Conservation (phyloP, 2,113 vertebrate genomes). For the Oxyruncus cristatus region DNA sequence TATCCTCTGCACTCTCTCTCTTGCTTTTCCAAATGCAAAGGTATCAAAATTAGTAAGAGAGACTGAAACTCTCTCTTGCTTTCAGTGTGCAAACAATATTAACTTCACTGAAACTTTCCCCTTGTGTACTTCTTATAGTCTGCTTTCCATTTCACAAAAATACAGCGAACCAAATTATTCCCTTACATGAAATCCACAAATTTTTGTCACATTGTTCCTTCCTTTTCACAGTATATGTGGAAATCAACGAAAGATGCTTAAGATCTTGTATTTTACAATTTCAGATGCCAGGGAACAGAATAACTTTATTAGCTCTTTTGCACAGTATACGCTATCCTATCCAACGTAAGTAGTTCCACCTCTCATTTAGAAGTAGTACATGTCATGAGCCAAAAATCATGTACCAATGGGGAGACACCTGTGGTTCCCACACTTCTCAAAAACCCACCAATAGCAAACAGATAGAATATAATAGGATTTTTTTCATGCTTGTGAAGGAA, state of each 20-base stretch:
- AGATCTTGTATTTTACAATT: not conserved
- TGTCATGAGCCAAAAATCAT: not conserved
- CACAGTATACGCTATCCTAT: not conserved
- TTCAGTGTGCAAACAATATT: not conserved
- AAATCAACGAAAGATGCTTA: not conserved
- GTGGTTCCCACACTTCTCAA: not conserved
- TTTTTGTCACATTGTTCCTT: not conserved
- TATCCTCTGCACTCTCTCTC: not conserved
- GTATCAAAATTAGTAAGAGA: not conserved
- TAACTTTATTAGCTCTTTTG: not conserved
- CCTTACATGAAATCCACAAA: not conserved
- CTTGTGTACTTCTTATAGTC: not conserved
- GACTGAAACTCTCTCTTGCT: not conserved
- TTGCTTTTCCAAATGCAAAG: not conserved
- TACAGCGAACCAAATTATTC: not conserved
- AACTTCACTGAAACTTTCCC: not conserved
- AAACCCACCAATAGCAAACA: not conserved
- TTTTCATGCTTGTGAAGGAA: not conserved
- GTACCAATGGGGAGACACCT: fast-evolving
- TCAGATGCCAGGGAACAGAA: not conserved
- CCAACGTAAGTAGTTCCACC: not conserved
- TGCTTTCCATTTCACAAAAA: not conserved
- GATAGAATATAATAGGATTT: not conserved
- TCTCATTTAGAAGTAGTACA: not conserved
- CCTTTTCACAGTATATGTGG: not conserved